Conservation (phyloP, 1,140 invertebrate genomes). For the Pteromalus puparum region DNA sequence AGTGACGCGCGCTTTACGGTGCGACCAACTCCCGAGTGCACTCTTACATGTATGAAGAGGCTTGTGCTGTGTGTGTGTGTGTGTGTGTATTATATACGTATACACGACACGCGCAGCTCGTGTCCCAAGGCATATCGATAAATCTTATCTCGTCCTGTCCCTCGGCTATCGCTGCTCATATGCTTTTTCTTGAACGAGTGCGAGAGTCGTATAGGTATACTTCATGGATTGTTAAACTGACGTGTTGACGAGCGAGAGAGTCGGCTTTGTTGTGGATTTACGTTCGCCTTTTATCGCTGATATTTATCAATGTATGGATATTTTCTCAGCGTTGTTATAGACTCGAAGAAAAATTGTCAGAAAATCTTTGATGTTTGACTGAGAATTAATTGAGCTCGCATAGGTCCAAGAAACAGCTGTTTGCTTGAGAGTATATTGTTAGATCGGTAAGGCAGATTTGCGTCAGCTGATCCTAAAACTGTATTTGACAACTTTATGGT, state of each 20-base stretch:
- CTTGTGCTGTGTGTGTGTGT: no score
- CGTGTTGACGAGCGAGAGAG: neutral
- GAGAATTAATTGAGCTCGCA: no score
- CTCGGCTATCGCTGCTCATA: neutral
- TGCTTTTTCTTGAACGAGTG: neutral
- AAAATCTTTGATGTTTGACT: no score
- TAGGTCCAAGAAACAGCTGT: no score
- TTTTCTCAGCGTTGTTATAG: no score
- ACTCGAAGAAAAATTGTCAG: no score
- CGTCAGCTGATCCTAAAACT: no score
- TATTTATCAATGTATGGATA: no score
- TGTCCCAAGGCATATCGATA: constrained; percentile 29
- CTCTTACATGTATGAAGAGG: neutral
- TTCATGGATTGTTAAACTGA: neutral
- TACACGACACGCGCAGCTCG: neutral
- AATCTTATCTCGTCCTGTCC: constrained; percentile 37
- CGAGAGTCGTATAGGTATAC: neutral
- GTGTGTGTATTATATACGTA: neutral
- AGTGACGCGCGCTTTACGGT: constrained; percentile 24
- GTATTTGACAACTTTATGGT: no score
- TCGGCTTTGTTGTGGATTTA: neutral
- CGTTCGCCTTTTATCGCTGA: no score
- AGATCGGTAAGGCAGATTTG: no score
- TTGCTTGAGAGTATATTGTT: no score
- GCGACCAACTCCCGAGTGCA: constrained; percentile 11